phyloP scores from a whole-genome alignment of 92 coral and sea anemone genomes.

The Actinostola sp. region DNA sequence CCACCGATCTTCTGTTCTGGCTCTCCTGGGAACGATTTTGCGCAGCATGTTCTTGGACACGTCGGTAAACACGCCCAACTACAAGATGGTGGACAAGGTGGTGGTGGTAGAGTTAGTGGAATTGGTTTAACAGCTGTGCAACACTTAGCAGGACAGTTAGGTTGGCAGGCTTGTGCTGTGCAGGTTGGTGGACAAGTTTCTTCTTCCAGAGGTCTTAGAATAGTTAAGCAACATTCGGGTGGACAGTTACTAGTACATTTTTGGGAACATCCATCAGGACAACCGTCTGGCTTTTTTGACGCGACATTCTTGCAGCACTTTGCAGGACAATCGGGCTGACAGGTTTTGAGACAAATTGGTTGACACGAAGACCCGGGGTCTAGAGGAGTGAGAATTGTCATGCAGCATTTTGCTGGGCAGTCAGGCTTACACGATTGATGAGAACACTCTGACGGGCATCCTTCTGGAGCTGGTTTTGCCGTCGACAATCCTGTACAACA shows the following conservation, averaged over 20 bases:
- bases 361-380: slow-evolving; percentile 27
- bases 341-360: slow-evolving; percentile 22
- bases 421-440: slow-evolving; percentile 11
- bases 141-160: slow-evolving; percentile 56
- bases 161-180: slow-evolving; percentile 19
- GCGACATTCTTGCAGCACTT: slow-evolving; percentile 43
- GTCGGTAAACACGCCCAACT: slow-evolving; percentile 29
- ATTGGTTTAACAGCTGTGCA: slow-evolving; percentile 17
- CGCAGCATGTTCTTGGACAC: slow-evolving; percentile 19
- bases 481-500: too few relatives aligned
- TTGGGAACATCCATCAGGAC: slow-evolving; percentile 25
- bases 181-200: slow-evolving; percentile 41
- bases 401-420: slow-evolving; percentile 35
- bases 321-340: slow-evolving; percentile 56
- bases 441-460: slow-evolving; percentile 1
- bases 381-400: slow-evolving; percentile 14
- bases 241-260: slow-evolving; percentile 33
- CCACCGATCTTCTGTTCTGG: background rate
- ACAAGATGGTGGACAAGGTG: slow-evolving; percentile 39
- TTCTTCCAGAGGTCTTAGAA: background rate
- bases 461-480: background rate
- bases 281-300: background rate
- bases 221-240: slow-evolving; percentile 20
- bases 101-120: slow-evolving; percentile 13
- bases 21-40: slow-evolving; percentile 30